Evolutionary conservation across 37 sponge, comb jelly and placozoan species (phyloP), one percentile per base, ranked within the genome.

Genomic region (Amphimedon queenslandica): DNA sequence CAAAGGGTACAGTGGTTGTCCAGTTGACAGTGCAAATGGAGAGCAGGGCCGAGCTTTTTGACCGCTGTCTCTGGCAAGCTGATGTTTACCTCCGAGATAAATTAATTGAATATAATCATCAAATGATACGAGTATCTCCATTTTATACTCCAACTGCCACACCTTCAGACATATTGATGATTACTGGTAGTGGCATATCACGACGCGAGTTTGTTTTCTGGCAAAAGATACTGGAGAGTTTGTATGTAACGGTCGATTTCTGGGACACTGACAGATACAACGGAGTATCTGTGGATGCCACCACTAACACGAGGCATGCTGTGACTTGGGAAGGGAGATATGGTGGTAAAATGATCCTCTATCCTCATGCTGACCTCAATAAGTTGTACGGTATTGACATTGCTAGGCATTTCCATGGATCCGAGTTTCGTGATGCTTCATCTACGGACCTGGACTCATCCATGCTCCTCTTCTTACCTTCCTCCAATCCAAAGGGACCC

Each of bases 21-120:
- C 55, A 73, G 11, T 21, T 90, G 20, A 63, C 63, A 25, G 57
- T 90, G 40, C 79, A 84, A 56, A 75, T 90, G 70, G 85, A 84
- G 10, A 78, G 78, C 29, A 39, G 58, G 36, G 91, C 91, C 8
- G 86, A 90, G 57, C 79, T 90, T 0, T 84, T 90, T 58, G 85
- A 90, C 16, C 70, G 76, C 21, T 90, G 91, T 57, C 18, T 40
- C 5, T 84, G 84, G 73, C 90, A 89, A 32, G 81, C 81, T 11
- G 80, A 83, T 37, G 66, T 89, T 40, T 80, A 70, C 28, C 75
- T 90, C 2, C 71, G 91, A 28, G 86, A 63, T 30, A 90, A 90
- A 43, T 55, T 89, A 35, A 83, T 89, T 23, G 84, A 89, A 51
- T 90, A 90, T 68, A 67, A 84, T 32, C 34, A 31, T 6, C 18